Percentiles rank a stretch among this genome's conserved stretches.
Evolutionary conservation across 1,140 invertebrate genomes (phyloP).

Genomic region (Drosophila ambigua): DNA sequence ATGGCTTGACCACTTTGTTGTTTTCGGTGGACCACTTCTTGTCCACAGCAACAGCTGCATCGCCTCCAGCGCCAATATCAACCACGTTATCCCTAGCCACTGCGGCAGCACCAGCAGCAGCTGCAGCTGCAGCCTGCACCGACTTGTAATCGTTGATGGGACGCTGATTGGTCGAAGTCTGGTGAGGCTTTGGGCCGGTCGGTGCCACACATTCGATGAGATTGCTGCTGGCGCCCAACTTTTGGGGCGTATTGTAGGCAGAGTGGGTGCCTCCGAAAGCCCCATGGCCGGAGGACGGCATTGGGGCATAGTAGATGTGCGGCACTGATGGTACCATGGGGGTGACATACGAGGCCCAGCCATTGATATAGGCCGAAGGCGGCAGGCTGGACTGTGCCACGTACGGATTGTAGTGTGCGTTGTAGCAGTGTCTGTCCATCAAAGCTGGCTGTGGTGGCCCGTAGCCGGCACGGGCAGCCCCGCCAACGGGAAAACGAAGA

Average conservation of each 20-base stretch:
- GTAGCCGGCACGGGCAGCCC: slow-evolving; percentile 58
- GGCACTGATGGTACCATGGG: slow-evolving; percentile 1
- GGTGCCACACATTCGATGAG: slow-evolving; percentile 36
- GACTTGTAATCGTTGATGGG: slow-evolving; percentile 45
- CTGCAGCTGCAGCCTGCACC: slow-evolving; percentile 23
- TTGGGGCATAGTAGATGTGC: slow-evolving; percentile 2
- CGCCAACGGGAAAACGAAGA: slow-evolving; percentile 39
- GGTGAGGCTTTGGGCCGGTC: slow-evolving; percentile 25
- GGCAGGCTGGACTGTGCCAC: slow-evolving; percentile 55
- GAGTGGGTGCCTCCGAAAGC: background rate
- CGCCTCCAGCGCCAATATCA: slow-evolving; percentile 24
- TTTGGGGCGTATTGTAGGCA: slow-evolving; percentile 7
- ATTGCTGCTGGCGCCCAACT: slow-evolving; percentile 28
- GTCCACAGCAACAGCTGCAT: slow-evolving; percentile 4
- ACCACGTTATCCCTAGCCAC: background rate
- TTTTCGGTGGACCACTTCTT: slow-evolving; percentile 57
- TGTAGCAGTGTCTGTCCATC: slow-evolving; percentile 38
- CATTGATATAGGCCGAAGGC: slow-evolving; percentile 66
- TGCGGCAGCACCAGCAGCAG: background rate
- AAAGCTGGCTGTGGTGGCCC: slow-evolving; percentile 59
- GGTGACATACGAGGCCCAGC: slow-evolving; percentile 67
- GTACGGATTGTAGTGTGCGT: slow-evolving; percentile 51
- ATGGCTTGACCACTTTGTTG: slow-evolving; percentile 57
- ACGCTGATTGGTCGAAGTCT: slow-evolving; percentile 21
- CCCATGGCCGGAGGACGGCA: slow-evolving; percentile 2